Evolutionary conservation across 2,888 invertebrate species (phyloP), one percentile per base, ranked within the genome.

Genomic region (Odontomyia ornata): DNA sequence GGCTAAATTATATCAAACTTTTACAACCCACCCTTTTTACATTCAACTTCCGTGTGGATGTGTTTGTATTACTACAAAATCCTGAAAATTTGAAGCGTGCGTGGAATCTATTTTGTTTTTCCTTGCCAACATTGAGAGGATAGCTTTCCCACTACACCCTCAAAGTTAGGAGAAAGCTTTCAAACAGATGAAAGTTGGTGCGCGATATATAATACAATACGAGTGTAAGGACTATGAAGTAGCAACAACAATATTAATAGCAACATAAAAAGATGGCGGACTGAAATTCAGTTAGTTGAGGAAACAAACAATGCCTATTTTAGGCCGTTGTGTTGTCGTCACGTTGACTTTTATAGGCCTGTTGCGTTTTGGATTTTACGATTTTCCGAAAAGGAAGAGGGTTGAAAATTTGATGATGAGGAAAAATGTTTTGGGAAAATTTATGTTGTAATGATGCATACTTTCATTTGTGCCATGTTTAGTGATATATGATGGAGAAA

Each of bases 181-280:
- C 52, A 3, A 9, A 36, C n/a, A 36, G 3, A 36, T 36, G 7
- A 4, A 15, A n/a, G 52, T 52, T 9, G 52, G 52, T 18, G 18
- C 36, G n/a, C 52, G 52, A 18, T 52, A 15, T 18, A 15, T 9
- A 52, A 52, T 9, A 13, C 52, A n/a, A 18, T 11, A 15, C 46
- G 46, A 46, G 30, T 36, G 36, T 36, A 3, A 3, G 36, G 3
- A 9, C 36, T 3, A 36, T 36, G 36, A 3, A 36, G 36, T 9
- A 36, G 9, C 36, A 36, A 36, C 36, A 36, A 36, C 36, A 36
- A 36, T 9, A 36, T 5, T 9, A 5, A 36, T 47, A 69, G 46
- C 69, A 69, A 69, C 46, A 57, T 23, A 60, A 73, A 73, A 73
- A 73, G 57, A 73, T 73, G 73, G 73, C 73, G 57, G 73, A 73